Percentiles rank a stretch among this genome's conserved stretches.
Evolutionary conservation across 2,113 vertebrate species (phyloP).

Genomic region (Chaenogobius annularis): DNA sequence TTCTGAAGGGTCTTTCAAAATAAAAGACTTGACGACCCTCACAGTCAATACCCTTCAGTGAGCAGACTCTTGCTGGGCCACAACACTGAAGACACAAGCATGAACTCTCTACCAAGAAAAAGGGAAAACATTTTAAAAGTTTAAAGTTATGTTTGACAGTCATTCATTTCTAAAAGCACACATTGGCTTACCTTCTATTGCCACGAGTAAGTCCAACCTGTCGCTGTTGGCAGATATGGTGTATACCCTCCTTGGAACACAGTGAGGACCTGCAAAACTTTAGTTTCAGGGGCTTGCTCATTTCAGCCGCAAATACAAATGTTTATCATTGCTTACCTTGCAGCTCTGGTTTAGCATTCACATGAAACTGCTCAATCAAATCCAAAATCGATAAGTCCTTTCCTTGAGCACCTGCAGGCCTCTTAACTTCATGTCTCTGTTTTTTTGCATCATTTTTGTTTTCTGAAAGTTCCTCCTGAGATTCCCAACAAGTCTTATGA

Average conservation of each 20-base stretch:
- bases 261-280: constrained; percentile 68
- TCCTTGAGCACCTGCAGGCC: constrained; percentile 14
- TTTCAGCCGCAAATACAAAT: background rate
- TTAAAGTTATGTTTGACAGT: background rate
- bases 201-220: constrained; percentile 71
- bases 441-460: constrained; percentile 3
- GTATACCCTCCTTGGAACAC: constrained; percentile 76
- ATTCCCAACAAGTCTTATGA: background rate
- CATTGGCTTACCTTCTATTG: constrained; percentile 74
- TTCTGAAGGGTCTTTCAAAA: constrained; percentile 72
- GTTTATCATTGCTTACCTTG: constrained; percentile 61
- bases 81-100: constrained; percentile 77
- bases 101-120: constrained; percentile 70
- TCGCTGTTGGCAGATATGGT: constrained; percentile 66
- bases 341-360: constrained; percentile 73
- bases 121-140: background rate
- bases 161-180: background rate
- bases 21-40: constrained; percentile 63
- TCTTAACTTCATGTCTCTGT: background rate
- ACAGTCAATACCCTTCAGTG: constrained; percentile 66
- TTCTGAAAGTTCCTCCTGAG: constrained; percentile 11
- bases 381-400: constrained; percentile 62
- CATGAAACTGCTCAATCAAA: constrained; percentile 64
- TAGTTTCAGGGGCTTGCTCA: background rate
- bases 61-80: constrained; percentile 75